Percentiles rank a stretch among this genome's conserved stretches.
Evolutionary conservation across 2,888 invertebrate genomes (phyloP).

Genomic region (Tethea ocularis): DNA sequence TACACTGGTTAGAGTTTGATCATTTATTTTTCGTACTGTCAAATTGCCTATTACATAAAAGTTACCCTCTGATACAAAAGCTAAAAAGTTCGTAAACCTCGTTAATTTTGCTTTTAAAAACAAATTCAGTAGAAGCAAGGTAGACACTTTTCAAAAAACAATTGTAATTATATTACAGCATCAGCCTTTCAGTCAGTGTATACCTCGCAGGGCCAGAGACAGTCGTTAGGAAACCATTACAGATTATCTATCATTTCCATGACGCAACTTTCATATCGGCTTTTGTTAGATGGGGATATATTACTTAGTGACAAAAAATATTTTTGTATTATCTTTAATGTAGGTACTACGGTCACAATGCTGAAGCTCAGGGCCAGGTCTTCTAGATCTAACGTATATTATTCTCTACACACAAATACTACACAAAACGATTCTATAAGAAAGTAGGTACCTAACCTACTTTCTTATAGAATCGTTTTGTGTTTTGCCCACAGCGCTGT

Average conservation of each 20-base stretch:
- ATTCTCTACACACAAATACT: too few relatives aligned
- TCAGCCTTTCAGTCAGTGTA: neutral
- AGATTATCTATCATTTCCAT: conserved; percentile 1
- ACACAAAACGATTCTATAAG: too few relatives aligned
- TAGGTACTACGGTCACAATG: too few relatives aligned
- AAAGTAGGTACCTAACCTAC: too few relatives aligned
- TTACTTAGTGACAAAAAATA: neutral
- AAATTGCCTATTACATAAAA: too few relatives aligned
- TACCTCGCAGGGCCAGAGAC: neutral
- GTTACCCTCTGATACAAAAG: too few relatives aligned
- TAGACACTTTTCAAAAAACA: neutral
- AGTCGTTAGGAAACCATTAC: neutral
- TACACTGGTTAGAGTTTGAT: too few relatives aligned
- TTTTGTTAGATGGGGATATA: neutral
- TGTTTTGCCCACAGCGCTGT: neutral
- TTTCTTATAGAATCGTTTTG: neutral
- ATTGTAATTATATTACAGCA: neutral
- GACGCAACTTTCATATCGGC: neutral
- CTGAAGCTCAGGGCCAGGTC: too few relatives aligned
- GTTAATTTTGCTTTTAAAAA: neutral
- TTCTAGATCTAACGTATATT: neutral
- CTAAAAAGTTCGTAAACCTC: too few relatives aligned
- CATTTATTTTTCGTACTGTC: too few relatives aligned
- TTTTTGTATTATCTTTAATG: too few relatives aligned
- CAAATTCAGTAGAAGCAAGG: neutral